phyloP scores from a whole-genome alignment of 1,140 invertebrate genomes.

The Brachionus angularis region DNA sequence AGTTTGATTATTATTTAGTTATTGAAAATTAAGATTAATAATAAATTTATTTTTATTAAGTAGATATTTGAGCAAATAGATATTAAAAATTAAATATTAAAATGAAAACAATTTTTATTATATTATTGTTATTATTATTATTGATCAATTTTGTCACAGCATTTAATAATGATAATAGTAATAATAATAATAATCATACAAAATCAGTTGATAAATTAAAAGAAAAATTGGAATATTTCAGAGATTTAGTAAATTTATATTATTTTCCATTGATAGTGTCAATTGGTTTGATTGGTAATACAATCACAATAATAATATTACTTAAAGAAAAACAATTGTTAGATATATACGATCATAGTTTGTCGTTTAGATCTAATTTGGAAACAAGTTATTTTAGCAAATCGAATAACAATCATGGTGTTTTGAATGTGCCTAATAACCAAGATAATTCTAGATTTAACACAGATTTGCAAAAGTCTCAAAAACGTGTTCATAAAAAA shows the following conservation, averaged over 20 bases:
- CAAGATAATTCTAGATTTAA: no score
- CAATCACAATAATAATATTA: constrained; percentile 12
- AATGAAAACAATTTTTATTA: no score
- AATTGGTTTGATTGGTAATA: constrained; percentile 22
- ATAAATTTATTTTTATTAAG: no score
- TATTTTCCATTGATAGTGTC: constrained; percentile 25
- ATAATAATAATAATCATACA: not conserved
- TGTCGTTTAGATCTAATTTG: not conserved
- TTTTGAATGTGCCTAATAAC: no score
- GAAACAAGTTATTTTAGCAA: not conserved
- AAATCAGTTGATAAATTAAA: not conserved
- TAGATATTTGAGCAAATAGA: no score
- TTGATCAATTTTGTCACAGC: no score
- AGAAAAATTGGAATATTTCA: constrained; percentile 4
- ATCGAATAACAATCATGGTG: no score
- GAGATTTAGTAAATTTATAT: constrained; percentile 31
- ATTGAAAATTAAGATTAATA: no score
- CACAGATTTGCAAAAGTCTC: not conserved
- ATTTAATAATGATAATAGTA: no score
- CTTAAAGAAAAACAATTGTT: not conserved
- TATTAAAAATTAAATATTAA: no score
- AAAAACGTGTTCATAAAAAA: not conserved
- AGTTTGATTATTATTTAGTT: no score
- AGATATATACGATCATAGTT: not conserved
- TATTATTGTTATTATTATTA: no score